Evolutionary conservation across 2,113 vertebrate genomes (phyloP).

Genomic region (Phoenicopterus ruber): DNA sequence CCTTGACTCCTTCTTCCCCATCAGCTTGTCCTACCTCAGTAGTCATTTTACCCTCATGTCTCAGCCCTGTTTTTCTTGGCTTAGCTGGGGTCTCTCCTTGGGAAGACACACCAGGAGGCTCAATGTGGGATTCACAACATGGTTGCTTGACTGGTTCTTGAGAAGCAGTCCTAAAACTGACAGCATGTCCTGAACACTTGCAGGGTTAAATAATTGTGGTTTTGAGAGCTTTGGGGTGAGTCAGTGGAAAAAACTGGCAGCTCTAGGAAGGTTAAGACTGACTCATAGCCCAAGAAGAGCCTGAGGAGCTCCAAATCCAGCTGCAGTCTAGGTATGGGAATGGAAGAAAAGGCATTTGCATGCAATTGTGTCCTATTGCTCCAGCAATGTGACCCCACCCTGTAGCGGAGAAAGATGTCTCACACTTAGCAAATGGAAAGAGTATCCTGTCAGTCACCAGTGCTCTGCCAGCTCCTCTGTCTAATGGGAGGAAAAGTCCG

Average conservation of each 20-base stretch:
- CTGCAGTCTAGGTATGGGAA: conserved; percentile 15
- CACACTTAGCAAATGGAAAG: conserved; percentile 21
- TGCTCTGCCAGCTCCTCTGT: not conserved
- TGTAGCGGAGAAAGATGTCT: not conserved
- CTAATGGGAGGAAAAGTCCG: conserved; percentile 7
- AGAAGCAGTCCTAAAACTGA: not conserved
- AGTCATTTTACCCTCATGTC: not conserved
- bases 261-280: conserved; percentile 11
- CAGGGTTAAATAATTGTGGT: conserved; percentile 15
- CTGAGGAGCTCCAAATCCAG: conserved; percentile 29
- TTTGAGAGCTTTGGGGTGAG: conserved; percentile 10
- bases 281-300: conserved; percentile 28
- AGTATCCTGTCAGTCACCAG: not conserved
- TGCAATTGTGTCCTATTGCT: not conserved
- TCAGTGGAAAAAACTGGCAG: conserved; percentile 46
- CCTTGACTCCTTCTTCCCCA: not conserved
- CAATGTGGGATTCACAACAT: not conserved
- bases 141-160: not conserved
- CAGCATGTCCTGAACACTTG: not conserved
- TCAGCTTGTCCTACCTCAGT: not conserved
- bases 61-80: not conserved
- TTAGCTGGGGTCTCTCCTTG: not conserved
- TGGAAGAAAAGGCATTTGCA: conserved; percentile 8
- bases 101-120: not conserved
- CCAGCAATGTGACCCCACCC: not conserved